Base-by-base conservation (phyloP, 2,888 invertebrate species). In the Nomada fabriciana region DNA sequence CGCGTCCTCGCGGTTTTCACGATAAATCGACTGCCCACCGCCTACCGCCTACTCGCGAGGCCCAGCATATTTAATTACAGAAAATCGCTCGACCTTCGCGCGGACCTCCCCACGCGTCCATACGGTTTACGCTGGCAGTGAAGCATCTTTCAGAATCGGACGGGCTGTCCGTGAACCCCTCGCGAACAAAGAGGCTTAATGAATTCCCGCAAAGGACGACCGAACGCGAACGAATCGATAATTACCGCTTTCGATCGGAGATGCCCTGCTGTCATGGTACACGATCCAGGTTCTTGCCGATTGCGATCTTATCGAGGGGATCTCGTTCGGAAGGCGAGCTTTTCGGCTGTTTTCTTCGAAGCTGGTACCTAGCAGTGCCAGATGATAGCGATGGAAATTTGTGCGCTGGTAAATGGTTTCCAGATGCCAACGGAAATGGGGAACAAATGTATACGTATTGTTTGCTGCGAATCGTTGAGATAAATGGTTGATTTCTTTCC, bases 41-140 rank as follows among this genome's bases (percentile, higher is more conserved):
- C 68, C 86, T 81, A 82, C 83, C 85, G 81, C 85, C 87, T 83
- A 85, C 89, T 86, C 83, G 77, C 83, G 60, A 76, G 63, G 15
- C 69, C 82, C 76, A 71, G 77, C 77, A 89, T 87, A 86, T 87
- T 89, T 89, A 89, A 90, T 90, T 90, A 84, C 86, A 88, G 85
- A 87, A 90, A 88, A 88, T 90, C 86, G 79, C 52, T 76, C 85
- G 85, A 78, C 80, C 88, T 87, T 84, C 67, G 70, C 63, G 47
- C 74, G 74, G 79, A 71, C 71, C 82, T 84, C 78, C 76, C 67
- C 78, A 76, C 80, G 76, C 73, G 77, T 70, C 65, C 63, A 52
- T 72, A 72, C 52, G 74, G 60, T 85, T 73, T 71, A 80, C 57
- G 61, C 72, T 50, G 50, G 43, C 65, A 50, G 68, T 29, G 63